Percentiles rank a stretch among this genome's conserved stretches.
These are phyloP conservation scores for Panulirus ornatus DNA, from an alignment of 1,140 invertebrate species.

Conservation along the genomic window DNA sequence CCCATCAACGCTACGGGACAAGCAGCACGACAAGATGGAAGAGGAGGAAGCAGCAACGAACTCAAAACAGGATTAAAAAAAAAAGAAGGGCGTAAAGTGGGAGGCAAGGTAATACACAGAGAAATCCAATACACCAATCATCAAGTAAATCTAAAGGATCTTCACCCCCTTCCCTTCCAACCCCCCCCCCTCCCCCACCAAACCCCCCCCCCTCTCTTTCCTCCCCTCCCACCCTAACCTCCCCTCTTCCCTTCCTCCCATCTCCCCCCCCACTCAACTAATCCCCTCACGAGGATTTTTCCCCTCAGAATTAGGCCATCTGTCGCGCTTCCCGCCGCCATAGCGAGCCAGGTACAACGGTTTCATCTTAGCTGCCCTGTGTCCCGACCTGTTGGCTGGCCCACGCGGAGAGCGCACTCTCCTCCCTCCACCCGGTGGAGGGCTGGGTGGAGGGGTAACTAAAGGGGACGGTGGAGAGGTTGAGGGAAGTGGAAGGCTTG, in stretches of 20 bases:
- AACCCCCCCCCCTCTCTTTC: not conserved
- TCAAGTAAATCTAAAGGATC: too few relatives aligned
- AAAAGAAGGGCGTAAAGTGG: too few relatives aligned
- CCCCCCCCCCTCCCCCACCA: not conserved
- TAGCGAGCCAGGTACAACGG: slow-evolving; percentile 21
- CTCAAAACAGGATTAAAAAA: too few relatives aligned
- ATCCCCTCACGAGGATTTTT: slow-evolving; percentile 51
- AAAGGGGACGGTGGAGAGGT: not conserved
- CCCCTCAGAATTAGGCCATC: slow-evolving; percentile 36
- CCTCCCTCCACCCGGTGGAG: too few relatives aligned
- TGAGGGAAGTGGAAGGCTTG: not conserved
- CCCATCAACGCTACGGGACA: too few relatives aligned
- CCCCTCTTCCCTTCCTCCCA: not conserved
- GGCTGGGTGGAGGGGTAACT: not conserved
- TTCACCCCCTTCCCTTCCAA: not conserved
- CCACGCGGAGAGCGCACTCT: too few relatives aligned
- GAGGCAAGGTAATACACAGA: too few relatives aligned
- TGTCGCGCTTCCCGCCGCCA: slow-evolving; percentile 28
- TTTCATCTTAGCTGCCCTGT: slow-evolving; percentile 31
- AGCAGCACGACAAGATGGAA: too few relatives aligned
- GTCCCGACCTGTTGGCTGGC: not conserved
- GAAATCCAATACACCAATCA: too few relatives aligned
- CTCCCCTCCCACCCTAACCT: not conserved
- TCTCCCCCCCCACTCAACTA: not conserved
- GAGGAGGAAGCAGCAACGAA: too few relatives aligned